Conservation (phyloP, 2,113 vertebrate genomes). For the Oryzias melastigma region DNA sequence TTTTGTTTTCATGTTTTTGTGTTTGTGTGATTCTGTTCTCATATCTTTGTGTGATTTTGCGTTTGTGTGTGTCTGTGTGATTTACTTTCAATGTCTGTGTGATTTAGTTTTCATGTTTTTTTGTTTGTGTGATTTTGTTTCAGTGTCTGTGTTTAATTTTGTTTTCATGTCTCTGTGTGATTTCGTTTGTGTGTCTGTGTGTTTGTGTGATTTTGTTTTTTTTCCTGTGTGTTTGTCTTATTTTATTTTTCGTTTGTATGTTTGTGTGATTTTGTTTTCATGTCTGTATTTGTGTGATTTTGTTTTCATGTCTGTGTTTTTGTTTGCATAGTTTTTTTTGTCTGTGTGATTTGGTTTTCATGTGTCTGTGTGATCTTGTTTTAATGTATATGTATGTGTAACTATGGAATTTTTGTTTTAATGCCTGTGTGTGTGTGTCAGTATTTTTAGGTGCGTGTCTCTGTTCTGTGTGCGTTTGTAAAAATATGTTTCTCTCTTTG, state of each 20-base stretch:
- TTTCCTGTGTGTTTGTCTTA: constrained; percentile 23
- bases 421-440: constrained; percentile 1
- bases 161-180: constrained; percentile 13
- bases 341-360: constrained; percentile 14
- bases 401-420: too few species aligned
- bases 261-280: constrained; percentile 45
- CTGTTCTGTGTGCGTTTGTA: too few species aligned
- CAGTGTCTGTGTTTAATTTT: too few species aligned
- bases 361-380: constrained; percentile 9
- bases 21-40: constrained; percentile 45
- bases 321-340: constrained; percentile 2
- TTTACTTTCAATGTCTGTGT: too few species aligned
- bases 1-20: constrained; percentile 26
- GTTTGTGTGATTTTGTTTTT: constrained; percentile 14
- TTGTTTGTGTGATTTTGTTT: too few species aligned
- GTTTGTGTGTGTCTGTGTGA: constrained; percentile 15
- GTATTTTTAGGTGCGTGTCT: too few species aligned
- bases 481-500: too few species aligned
- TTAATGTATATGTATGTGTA: too few species aligned
- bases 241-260: constrained; percentile 27
- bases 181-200: constrained; percentile 1
- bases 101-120: too few species aligned
- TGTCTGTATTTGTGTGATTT: constrained; percentile 25
- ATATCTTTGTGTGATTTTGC: constrained; percentile 24
- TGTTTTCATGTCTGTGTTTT: constrained; percentile 5